These are phyloP conservation scores for Lepidocolaptes lacrymiger DNA, from an alignment of 2,797 vertebrate genomes.

Conservation along the genomic window DNA sequence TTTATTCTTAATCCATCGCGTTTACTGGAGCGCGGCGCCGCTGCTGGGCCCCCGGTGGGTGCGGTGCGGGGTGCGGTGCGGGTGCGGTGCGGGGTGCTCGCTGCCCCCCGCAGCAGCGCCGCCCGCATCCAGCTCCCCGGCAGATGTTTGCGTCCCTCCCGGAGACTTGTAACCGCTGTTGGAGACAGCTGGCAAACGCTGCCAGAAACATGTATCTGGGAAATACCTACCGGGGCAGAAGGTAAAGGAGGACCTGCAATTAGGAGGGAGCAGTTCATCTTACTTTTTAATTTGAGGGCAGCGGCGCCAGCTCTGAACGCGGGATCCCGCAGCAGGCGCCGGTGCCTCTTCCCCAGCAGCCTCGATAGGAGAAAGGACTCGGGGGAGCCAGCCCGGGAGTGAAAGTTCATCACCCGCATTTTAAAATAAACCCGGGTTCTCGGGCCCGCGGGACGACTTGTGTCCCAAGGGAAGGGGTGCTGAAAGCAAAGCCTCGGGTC, in stretches of 20 bases:
- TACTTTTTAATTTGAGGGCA: neutral
- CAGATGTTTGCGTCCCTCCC: constrained; percentile 80
- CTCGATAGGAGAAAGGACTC: rapidly evolving
- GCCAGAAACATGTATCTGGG: constrained; percentile 26
- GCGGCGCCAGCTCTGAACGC: neutral
- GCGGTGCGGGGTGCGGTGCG: neutral
- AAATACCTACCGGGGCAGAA: constrained; percentile 52
- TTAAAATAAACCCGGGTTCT: neutral
- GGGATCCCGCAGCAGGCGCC: neutral
- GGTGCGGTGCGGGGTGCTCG: neutral
- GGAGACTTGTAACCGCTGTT: constrained; percentile 71
- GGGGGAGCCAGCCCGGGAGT: rapidly evolving
- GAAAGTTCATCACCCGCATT: neutral
- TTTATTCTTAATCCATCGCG: neutral
- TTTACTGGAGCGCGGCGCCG: neutral
- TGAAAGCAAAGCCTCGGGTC: neutral
- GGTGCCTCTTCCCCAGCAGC: neutral
- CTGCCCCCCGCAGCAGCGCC: neutral
- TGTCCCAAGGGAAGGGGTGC: neutral
- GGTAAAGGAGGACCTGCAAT: neutral
- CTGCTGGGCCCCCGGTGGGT: neutral
- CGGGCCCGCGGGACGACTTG: neutral
- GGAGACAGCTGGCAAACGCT: constrained; percentile 67
- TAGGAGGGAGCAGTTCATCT: neutral
- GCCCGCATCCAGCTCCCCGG: constrained; percentile 49